A percentile compares a stretch with the other conserved stretches of the same genome.
Conservation (phyloP, 2,113 vertebrate genomes). For the Platycercus adscitus region DNA sequence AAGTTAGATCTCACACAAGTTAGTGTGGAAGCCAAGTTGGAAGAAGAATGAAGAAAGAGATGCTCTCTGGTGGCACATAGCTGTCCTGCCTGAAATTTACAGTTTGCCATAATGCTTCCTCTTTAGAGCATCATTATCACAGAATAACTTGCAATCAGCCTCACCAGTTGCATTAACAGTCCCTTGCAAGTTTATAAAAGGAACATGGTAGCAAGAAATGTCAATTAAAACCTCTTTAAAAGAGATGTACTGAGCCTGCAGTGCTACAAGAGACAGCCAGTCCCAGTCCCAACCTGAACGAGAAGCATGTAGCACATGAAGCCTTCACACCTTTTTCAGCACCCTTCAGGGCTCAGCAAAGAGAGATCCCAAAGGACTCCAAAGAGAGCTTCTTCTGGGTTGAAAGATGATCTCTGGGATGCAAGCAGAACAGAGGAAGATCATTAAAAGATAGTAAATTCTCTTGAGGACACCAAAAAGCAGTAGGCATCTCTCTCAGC, state of each 20-base stretch:
- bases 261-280: not conserved
- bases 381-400: not conserved
- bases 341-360: not conserved
- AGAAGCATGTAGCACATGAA: not conserved
- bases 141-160: constrained; percentile 27
- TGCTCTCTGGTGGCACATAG: not conserved
- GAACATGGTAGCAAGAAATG: constrained; percentile 11
- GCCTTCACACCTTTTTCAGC: not conserved
- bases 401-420: not conserved
- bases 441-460: not conserved
- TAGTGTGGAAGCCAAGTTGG: not conserved
- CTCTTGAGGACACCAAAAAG: not conserved
- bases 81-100: not conserved
- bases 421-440: not conserved
- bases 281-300: not conserved
- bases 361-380: not conserved
- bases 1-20: not conserved
- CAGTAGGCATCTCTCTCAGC: not conserved
- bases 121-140: constrained; percentile 22
- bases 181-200: constrained; percentile 43
- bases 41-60: not conserved
- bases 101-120: not conserved
- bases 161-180: not conserved
- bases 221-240: constrained; percentile 27
- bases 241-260: not conserved